Base-by-base conservation (phyloP, 2,113 vertebrate genomes). In the Burhinus oedicnemus region DNA sequence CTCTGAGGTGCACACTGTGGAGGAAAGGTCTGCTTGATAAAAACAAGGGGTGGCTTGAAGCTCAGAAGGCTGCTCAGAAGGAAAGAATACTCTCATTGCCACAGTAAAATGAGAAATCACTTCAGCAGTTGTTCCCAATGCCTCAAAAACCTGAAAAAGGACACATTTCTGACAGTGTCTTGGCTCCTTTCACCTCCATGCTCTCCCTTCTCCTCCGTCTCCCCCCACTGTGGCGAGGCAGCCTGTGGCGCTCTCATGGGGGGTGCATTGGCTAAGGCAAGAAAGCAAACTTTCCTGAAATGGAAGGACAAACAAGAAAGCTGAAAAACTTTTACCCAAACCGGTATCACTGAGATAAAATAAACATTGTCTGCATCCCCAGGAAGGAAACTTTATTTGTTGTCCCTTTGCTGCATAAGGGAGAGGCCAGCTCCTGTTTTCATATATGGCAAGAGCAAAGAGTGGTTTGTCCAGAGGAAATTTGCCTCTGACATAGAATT, bases 131-230 rank as follows among this genome's bases (percentile, higher is more conserved):
- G 3, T 52, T 55, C 14, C 30, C 19, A 2, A 6, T 32, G 26
- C 62, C 49, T 79, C 29, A 40, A n/a, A 82, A 76, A 49, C 12
- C 26, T 47, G 47, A 16, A 45, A 42, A 76, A 36, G 23, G 4
- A 10, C 15, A 21, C 15, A 10, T 83, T 75, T 84, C 51, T 81
- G 45, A 6, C 30, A 65, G 9, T 3, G 20, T 17, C 61, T 36
- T 2, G 1, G 9, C 60, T 68, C 2, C 2, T 40, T 25, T 81
- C 45, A 3, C 7, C 36, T 44, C 26, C 2, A 12, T 15, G n/a
- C 18, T 38, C 7, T 17, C n/a, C 8, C 11, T 22, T 70, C 34
- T 32, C n/a, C 30, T 72, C 15, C 30, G 8, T n/a, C 26, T 44
- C 9, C 12, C 17, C 8, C 6, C 16, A 5, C 13, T 26, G 26